Conservation (phyloP, 2,888 invertebrate genomes). For the Gerris lacustris region DNA sequence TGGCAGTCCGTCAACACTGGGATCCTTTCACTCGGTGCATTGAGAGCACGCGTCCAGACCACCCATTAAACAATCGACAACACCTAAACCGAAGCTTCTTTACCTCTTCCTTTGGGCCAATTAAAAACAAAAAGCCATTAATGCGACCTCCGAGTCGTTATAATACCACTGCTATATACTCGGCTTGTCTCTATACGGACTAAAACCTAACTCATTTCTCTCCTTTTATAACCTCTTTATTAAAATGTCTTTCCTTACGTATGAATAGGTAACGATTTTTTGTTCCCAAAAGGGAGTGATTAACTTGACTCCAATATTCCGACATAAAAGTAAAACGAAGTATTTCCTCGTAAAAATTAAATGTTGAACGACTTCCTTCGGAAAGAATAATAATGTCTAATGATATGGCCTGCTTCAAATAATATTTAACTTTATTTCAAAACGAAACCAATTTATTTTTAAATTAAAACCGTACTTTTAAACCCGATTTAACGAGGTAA, state of each 20-base stretch:
- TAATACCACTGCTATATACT: neutral
- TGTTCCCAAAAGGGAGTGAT: no score
- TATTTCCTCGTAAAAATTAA: neutral
- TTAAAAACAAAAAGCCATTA: neutral
- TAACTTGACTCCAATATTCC: no score
- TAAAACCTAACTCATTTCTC: neutral
- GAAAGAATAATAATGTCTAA: neutral
- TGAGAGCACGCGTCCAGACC: neutral
- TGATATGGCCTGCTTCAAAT: neutral
- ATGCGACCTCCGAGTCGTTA: neutral
- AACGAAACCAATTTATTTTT: neutral
- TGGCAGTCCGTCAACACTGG: conserved; percentile 3
- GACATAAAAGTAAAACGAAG: no score
- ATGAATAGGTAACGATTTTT: neutral
- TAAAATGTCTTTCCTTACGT: neutral
- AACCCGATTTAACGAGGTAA: no score
- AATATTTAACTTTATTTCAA: no score
- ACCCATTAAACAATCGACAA: neutral
- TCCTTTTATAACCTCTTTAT: conserved; percentile 1
- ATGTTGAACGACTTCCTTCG: neutral
- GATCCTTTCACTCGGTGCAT: neutral
- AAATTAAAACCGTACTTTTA: neutral
- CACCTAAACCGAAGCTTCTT: neutral
- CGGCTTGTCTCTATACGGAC: no score
- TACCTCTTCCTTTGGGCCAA: neutral